phyloP scores from a whole-genome alignment of 2,113 vertebrate species.

The Eptesicus fuscus region DNA sequence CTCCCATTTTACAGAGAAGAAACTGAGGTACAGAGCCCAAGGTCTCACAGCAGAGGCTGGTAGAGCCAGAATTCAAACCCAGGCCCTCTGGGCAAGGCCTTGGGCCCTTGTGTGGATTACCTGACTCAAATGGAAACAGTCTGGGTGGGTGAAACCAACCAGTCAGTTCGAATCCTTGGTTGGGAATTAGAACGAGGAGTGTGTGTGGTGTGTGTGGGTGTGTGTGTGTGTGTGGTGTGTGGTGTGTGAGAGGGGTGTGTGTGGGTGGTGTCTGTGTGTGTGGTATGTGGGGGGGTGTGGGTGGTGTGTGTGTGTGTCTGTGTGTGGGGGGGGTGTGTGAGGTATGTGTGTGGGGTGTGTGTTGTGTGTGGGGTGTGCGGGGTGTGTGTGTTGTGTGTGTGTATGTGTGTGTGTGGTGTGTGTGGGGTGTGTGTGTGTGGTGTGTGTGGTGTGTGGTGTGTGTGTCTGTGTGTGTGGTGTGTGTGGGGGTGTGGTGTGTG shows the following conservation, averaged over 20 bases:
- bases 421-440: background rate
- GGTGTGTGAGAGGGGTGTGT: background rate
- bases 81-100: background rate
- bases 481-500: background rate
- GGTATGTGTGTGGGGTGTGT: background rate
- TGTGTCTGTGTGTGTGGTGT: background rate
- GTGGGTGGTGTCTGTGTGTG: background rate
- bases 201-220: background rate
- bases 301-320: background rate
- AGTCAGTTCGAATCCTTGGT: background rate
- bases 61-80: background rate
- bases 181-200: background rate
- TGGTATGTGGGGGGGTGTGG: background rate
- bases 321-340: background rate
- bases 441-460: background rate
- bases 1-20: background rate
- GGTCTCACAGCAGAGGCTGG: background rate
- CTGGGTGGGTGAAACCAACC: background rate
- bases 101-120: fast-evolving
- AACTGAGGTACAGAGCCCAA: background rate
- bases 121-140: background rate
- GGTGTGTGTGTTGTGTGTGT: background rate
- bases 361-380: background rate
- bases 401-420: background rate
- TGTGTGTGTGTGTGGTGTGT: background rate